phyloP scores from a whole-genome alignment of 1,140 invertebrate species.

The Piezodorus guildinii region DNA sequence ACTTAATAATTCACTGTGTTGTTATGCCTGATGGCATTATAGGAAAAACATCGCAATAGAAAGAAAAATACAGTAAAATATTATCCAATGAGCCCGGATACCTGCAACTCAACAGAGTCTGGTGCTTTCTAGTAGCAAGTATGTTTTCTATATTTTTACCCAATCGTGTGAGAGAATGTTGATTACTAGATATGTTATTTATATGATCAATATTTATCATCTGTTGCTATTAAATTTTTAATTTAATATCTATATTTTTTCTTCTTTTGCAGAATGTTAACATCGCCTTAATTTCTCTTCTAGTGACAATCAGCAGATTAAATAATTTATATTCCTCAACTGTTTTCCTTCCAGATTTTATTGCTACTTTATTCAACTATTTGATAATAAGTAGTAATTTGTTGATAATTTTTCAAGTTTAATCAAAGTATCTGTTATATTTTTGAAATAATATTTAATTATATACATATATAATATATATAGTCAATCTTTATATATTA shows the following conservation, averaged over 20 bases:
- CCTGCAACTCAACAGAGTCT: too few species aligned
- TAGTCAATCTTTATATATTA: conserved; percentile 8
- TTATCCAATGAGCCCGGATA: too few species aligned
- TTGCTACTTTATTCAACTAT: conserved; percentile 8
- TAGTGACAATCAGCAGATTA: conserved; percentile 14
- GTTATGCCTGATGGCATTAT: too few species aligned
- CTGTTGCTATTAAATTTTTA: background rate
- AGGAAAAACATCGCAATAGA: too few species aligned
- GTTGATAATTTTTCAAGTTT: conserved; percentile 13
- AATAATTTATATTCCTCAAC: conserved; percentile 10
- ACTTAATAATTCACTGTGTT: too few species aligned
- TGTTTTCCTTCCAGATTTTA: conserved; percentile 15
- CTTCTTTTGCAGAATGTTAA: conserved; percentile 17
- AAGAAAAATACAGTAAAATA: too few species aligned
- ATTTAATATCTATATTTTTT: background rate
- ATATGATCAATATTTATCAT: background rate
- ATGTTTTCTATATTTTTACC: too few species aligned
- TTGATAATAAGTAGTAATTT: conserved; percentile 3
- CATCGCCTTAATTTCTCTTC: conserved; percentile 16
- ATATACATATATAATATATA: background rate
- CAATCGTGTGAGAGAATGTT: too few species aligned
- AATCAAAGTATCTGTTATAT: conserved; percentile 20
- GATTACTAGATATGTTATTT: too few species aligned
- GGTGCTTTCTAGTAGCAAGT: too few species aligned
- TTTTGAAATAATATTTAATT: conserved; percentile 15